Conservation (phyloP, 92 coral and sea anemone species). For the Anthopleura xanthogrammica region DNA sequence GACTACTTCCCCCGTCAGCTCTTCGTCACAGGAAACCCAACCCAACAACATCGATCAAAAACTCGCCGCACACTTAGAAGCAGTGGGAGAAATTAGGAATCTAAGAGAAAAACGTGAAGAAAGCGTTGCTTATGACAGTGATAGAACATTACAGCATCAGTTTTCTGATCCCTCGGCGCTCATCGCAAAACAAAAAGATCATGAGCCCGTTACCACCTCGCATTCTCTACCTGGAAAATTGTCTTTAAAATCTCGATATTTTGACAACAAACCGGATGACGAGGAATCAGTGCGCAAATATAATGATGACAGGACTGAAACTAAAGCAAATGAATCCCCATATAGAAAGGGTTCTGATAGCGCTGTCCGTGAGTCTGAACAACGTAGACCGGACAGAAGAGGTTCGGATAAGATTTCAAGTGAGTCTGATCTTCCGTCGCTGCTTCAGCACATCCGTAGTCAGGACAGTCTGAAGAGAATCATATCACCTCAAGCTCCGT, state of each 20-base stretch:
- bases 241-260: constrained; percentile 15
- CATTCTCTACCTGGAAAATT: constrained; percentile 50
- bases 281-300: not conserved
- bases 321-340: not conserved
- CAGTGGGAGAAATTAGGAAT: not conserved
- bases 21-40: constrained; percentile 11
- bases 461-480: constrained; percentile 24
- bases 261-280: constrained; percentile 1
- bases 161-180: constrained; percentile 58
- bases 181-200: constrained; percentile 37
- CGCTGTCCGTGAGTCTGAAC: constrained; percentile 5
- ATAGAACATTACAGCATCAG: constrained; percentile 29
- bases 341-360: constrained; percentile 6
- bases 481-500: constrained; percentile 41
- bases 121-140: constrained; percentile 13
- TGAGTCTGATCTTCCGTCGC: constrained; percentile 24
- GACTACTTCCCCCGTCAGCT: constrained; percentile 7
- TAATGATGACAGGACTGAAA: not conserved
- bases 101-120: constrained; percentile 20
- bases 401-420: not conserved
- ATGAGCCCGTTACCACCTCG: constrained; percentile 47
- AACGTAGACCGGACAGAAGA: constrained; percentile 6
- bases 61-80: not conserved
- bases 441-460: constrained; percentile 11
- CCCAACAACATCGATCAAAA: not conserved